These are phyloP conservation scores for Mamestra configurata DNA, from an alignment of 1,140 invertebrate species.

Conservation along the genomic window DNA sequence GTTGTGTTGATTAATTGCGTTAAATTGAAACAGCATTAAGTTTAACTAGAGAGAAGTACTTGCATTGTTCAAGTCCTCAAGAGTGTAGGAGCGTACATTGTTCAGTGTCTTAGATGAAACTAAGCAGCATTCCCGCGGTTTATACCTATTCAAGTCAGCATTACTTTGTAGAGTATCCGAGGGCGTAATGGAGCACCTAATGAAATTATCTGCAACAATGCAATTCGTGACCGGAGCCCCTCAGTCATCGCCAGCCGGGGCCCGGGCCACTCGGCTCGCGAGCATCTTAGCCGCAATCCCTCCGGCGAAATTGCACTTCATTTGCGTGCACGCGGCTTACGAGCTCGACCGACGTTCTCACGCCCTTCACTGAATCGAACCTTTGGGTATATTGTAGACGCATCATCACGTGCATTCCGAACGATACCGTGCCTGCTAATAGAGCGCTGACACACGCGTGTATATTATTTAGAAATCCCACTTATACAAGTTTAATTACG, in stretches of 20 bases:
- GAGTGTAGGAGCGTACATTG: slow-evolving; percentile 21
- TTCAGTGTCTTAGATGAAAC: slow-evolving; percentile 29
- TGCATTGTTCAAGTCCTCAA: slow-evolving; percentile 40
- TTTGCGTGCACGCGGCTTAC: slow-evolving; percentile 71
- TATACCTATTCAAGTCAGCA: slow-evolving; percentile 27
- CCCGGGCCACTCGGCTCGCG: slow-evolving; percentile 53
- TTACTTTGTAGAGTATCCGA: slow-evolving; percentile 43
- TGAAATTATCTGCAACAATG: slow-evolving; percentile 74
- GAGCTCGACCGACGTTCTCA: slow-evolving; percentile 68
- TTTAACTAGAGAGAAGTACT: slow-evolving; percentile 44
- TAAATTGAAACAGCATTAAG: slow-evolving; percentile 47
- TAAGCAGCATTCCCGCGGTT: slow-evolving; percentile 7
- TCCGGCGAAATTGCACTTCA: slow-evolving; percentile 75
- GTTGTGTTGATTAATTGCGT: slow-evolving; percentile 42
- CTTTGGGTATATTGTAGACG: slow-evolving; percentile 51
- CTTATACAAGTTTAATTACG: slow-evolving; percentile 61
- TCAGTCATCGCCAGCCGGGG: slow-evolving; percentile 44
- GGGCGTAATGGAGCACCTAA: slow-evolving; percentile 59
- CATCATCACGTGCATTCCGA: slow-evolving; percentile 51
- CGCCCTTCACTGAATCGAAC: slow-evolving; percentile 58
- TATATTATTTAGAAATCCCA: slow-evolving; percentile 62
- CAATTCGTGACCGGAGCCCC: slow-evolving; percentile 60
- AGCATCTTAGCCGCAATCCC: slow-evolving; percentile 67
- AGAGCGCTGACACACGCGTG: slow-evolving; percentile 59
- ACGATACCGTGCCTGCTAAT: slow-evolving; percentile 56